Evolutionary conservation across 2,888 invertebrate species (phyloP).

Genomic region (Thera britannica): DNA sequence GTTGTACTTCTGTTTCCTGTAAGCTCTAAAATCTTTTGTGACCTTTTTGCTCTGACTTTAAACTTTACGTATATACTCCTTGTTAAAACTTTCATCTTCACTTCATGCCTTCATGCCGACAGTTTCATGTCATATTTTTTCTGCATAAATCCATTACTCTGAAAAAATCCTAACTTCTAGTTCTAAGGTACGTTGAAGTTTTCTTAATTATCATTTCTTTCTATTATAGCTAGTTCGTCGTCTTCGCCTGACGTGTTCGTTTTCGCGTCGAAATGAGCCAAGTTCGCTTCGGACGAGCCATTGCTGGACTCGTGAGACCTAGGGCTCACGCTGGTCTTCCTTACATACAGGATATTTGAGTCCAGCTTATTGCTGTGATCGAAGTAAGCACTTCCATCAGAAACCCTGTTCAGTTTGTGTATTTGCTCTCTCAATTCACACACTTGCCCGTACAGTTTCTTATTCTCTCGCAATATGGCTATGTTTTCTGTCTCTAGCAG

Average conservation of each 20-base stretch:
- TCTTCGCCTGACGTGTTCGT: constrained; percentile 77
- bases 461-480: constrained; percentile 94
- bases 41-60: not conserved
- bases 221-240: constrained; percentile 76
- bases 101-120: not conserved
- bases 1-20: constrained; percentile 15
- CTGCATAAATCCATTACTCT: constrained; percentile 6
- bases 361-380: constrained; percentile 61
- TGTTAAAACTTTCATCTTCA: not conserved
- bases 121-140: not conserved
- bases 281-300: constrained; percentile 74
- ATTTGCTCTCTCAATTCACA: constrained; percentile 78
- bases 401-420: constrained; percentile 77
- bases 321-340: constrained; percentile 73
- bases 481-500: constrained; percentile 95
- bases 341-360: constrained; percentile 71
- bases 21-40: constrained; percentile 18
- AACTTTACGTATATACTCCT: not conserved
- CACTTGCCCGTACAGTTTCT: constrained; percentile 87
- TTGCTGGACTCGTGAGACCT: constrained; percentile 77
- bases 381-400: constrained; percentile 70
- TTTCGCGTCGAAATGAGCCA: constrained; percentile 69
- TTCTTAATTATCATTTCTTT: constrained; percentile 57
- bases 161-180: not conserved
- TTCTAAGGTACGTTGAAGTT: constrained; percentile 28